Evolutionary conservation across 1,140 invertebrate species (phyloP), one percentile per base, ranked within the genome.

Genomic region (Mamestra configurata): DNA sequence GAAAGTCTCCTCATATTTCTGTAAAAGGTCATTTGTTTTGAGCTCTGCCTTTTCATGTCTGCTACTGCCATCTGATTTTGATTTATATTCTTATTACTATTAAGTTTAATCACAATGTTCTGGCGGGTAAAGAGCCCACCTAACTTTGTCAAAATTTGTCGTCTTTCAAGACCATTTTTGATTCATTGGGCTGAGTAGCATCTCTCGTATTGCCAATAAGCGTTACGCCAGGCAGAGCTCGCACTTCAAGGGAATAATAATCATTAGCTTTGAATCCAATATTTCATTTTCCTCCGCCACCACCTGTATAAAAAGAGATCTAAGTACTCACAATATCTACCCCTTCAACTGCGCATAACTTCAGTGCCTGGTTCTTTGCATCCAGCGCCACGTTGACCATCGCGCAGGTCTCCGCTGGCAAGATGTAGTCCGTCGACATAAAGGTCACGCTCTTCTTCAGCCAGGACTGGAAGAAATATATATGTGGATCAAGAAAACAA

Each of bases 331-430:
- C 99, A 96, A 99, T 97, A 96, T 99, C 98, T 84, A 99, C 98
- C 55, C 98, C 98, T 95, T 99, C 98, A 73, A 99, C 98, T 43
- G 99, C 98, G 94, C 99, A 99, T 77, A 99, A 96, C 95, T 99
- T 99, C 88, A 99, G 97, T 81, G 98, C 99, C 95, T 99, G 97
- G 94, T 98, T 98, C 95, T 98, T 98, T 77, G 98, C 98, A 94
- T 98, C 98, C 83, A 98, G 96, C 82, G 99, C 98, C 80, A 99
- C 99, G 96, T 99, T 99, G 86, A 99, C 98, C 99, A 99, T 99
- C 10, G 99, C 98, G 95, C 99, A 99, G 95, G 99, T 98, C 96
- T 99, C 99, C 7, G 98, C 97, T 1, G 99, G 99, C 82, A 99
- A 97, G 79, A 99, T 98, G 94, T 99, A 99, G 96, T 99, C 99